Evolutionary conservation across 2,797 vertebrate genomes (phyloP).

Genomic region (Enteromius thamalakanensis): DNA sequence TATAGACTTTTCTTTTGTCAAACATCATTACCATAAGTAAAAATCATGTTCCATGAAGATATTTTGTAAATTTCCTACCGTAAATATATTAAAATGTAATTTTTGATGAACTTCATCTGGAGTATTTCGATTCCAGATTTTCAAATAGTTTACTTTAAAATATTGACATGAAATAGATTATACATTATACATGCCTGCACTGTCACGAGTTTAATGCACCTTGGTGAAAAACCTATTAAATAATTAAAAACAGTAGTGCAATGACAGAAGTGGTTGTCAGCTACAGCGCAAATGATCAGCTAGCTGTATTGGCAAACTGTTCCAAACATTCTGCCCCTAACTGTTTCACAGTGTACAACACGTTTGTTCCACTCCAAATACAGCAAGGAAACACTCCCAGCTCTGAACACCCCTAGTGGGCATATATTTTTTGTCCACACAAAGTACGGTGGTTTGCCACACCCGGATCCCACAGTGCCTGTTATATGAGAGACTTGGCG

Average conservation of each 20-base stretch:
- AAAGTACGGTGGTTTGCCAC: conserved; percentile 23
- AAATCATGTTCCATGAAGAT: too few species aligned
- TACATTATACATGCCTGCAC: too few species aligned
- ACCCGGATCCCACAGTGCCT: conserved; percentile 32
- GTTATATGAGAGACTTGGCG: conserved; percentile 37
- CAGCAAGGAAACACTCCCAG: conserved; percentile 8
- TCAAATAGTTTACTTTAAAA: not conserved
- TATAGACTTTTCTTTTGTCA: too few species aligned
- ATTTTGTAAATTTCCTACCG: not conserved
- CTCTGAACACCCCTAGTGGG: conserved; percentile 7
- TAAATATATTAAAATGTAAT: too few species aligned
- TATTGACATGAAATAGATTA: not conserved
- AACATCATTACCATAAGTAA: too few species aligned
- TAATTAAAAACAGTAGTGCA: not conserved
- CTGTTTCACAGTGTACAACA: not conserved
- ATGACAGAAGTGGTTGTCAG: not conserved
- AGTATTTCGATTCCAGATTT: too few species aligned
- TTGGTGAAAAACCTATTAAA: not conserved
- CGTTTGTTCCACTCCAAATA: conserved; percentile 30
- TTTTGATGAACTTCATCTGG: too few species aligned
- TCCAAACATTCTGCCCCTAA: not conserved
- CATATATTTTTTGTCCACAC: not conserved
- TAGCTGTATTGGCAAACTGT: not conserved
- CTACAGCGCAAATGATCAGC: not conserved
- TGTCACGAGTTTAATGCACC: not conserved